These are phyloP conservation scores for Brachionus rotundiformis DNA, from an alignment of 1,140 invertebrate genomes.

Conservation along the genomic window DNA sequence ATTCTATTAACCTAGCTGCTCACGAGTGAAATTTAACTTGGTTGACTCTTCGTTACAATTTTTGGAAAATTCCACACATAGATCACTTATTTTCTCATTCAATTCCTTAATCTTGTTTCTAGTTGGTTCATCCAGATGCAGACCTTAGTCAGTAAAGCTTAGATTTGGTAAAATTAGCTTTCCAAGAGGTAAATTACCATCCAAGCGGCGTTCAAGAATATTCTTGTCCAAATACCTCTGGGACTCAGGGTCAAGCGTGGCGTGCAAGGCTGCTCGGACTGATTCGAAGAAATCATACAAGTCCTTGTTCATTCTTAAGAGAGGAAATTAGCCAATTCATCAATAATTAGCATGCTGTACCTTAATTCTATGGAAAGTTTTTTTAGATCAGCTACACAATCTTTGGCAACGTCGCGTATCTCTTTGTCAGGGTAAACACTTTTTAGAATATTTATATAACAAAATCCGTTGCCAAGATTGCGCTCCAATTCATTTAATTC, in stretches of 20 bases:
- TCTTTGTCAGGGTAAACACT: slow-evolving; percentile 65
- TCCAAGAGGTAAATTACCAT: too few species aligned
- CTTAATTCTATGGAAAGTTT: slow-evolving; percentile 67
- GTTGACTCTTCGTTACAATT: slow-evolving; percentile 68
- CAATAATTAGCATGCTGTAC: too few species aligned
- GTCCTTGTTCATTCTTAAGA: slow-evolving; percentile 66
- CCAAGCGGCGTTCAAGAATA: slow-evolving; percentile 65
- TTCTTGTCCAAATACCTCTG: slow-evolving; percentile 64
- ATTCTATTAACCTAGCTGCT: slow-evolving; percentile 62
- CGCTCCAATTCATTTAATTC: slow-evolving; percentile 44
- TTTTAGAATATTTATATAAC: slow-evolving; percentile 59
- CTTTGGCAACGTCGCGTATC: slow-evolving; percentile 65
- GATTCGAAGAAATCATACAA: slow-evolving; percentile 66
- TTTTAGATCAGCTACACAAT: slow-evolving; percentile 65
- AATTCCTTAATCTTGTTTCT: slow-evolving; percentile 65
- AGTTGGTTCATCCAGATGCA: slow-evolving; percentile 64
- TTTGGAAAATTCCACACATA: slow-evolving; percentile 66
- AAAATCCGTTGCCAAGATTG: slow-evolving; percentile 29
- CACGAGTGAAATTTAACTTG: slow-evolving; percentile 64
- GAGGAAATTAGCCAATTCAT: too few species aligned
- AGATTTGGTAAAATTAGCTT: too few species aligned
- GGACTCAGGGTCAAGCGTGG: slow-evolving; percentile 59
- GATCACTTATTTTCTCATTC: slow-evolving; percentile 66
- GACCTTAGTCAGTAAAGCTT: too few species aligned
- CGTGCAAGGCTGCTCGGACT: slow-evolving; percentile 59